A percentile compares a stretch with the other conserved stretches of the same genome.
phyloP scores from a whole-genome alignment of 2,888 invertebrate genomes.

The Amiota communis region DNA sequence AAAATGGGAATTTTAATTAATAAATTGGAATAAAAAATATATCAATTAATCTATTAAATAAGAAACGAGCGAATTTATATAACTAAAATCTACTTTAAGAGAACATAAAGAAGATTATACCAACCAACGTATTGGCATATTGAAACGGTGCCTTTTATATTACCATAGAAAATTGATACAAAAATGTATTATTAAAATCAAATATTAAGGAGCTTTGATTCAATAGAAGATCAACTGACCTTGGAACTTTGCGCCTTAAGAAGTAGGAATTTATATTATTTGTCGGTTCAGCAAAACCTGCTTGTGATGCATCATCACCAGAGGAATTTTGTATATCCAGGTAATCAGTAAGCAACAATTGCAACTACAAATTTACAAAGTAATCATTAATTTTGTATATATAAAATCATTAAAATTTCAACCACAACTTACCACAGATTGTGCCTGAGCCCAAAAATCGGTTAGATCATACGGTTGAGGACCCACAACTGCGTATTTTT shows the following conservation, averaged over 20 bases:
- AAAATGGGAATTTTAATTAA: not conserved
- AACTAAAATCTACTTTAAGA: not conserved
- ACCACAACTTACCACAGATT: conserved; percentile 83
- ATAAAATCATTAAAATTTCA: not conserved
- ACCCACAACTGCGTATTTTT: conserved; percentile 75
- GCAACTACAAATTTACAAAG: conserved; percentile 77
- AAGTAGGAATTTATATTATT: conserved; percentile 75
- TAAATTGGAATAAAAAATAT: no score
- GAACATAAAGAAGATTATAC: conserved; percentile 29
- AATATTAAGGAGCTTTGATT: not conserved
- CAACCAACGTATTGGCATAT: conserved; percentile 37
- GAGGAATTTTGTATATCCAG: conserved; percentile 86
- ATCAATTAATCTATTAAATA: no score
- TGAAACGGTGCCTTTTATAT: conserved; percentile 30
- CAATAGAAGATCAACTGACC: conserved; percentile 48
- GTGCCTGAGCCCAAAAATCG: conserved; percentile 92
- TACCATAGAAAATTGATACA: conserved; percentile 12
- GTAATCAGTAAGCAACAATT: conserved; percentile 88
- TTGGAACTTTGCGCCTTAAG: conserved; percentile 70
- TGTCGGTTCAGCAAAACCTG: conserved; percentile 71
- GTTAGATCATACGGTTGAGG: conserved; percentile 78
- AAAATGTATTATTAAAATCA: not conserved
- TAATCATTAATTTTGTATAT: conserved; percentile 14
- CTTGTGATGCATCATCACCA: conserved; percentile 77
- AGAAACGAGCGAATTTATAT: no score